Percentiles rank a stretch among this genome's conserved stretches.
These are phyloP conservation scores for Lerista edwardsae DNA, from an alignment of 2,797 vertebrate genomes.

Conservation along the genomic window DNA sequence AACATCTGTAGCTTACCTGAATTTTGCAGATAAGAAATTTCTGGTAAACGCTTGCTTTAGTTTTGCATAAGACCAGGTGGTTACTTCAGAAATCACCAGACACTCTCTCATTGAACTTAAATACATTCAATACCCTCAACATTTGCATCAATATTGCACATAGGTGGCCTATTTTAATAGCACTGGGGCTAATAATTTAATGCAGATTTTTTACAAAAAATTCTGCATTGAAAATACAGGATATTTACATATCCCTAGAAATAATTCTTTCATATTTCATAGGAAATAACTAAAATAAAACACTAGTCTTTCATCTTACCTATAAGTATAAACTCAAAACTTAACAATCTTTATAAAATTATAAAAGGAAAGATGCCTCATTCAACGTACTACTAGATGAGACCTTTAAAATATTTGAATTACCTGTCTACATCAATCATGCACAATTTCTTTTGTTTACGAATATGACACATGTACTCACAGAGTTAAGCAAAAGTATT, in stretches of 20 bases:
- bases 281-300: slow-evolving; percentile 72
- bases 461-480: slow-evolving; percentile 76
- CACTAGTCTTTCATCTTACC: slow-evolving; percentile 63
- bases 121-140: slow-evolving; percentile 71
- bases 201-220: slow-evolving; percentile 65
- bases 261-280: slow-evolving; percentile 61
- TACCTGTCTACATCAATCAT: slow-evolving; percentile 74
- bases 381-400: slow-evolving; percentile 69
- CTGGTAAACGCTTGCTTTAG: slow-evolving; percentile 61
- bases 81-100: slow-evolving; percentile 69
- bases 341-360: slow-evolving; percentile 74
- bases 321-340: slow-evolving; percentile 70
- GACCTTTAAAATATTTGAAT: slow-evolving; percentile 72
- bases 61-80: slow-evolving; percentile 63
- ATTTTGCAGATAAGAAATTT: slow-evolving; percentile 55
- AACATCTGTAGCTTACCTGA: slow-evolving; percentile 48
- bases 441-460: slow-evolving; percentile 67
- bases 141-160: slow-evolving; percentile 79
- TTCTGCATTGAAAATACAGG: slow-evolving; percentile 74
- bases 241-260: slow-evolving; percentile 72
- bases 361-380: slow-evolving; percentile 70
- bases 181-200: slow-evolving; percentile 75
- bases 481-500: slow-evolving; percentile 75
- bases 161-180: slow-evolving; percentile 75
- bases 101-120: slow-evolving; percentile 67